Evolutionary conservation across 1,140 invertebrate species (phyloP).

Genomic region (Brachionus koreanus): DNA sequence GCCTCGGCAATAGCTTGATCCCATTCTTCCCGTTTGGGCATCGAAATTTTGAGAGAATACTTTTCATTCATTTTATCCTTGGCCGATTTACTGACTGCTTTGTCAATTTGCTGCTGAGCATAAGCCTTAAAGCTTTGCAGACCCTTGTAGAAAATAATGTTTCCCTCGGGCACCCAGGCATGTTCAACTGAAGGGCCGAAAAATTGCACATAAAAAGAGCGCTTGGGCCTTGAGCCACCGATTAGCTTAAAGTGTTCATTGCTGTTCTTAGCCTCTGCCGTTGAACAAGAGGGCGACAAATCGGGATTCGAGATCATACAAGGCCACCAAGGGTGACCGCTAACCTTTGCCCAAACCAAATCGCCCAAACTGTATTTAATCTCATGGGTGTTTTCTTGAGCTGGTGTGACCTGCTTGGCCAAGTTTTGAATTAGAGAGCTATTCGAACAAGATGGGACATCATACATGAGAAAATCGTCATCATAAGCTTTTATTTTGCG

Average conservation of each 20-base stretch:
- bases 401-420: not conserved
- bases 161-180: not conserved
- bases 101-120: conserved; percentile 17
- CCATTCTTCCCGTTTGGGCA: not conserved
- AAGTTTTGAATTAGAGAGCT: conserved; percentile 15
- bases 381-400: not conserved
- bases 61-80: conserved; percentile 23
- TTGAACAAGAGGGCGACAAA: not conserved
- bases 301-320: conserved; percentile 31
- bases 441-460: not conserved
- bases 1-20: conserved; percentile 17
- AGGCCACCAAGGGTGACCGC: conserved; percentile 44
- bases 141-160: not conserved
- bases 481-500: conserved; percentile 27
- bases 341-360: conserved; percentile 34
- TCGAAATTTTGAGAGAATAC: not conserved
- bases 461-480: conserved; percentile 35
- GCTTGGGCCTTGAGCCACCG: not conserved
- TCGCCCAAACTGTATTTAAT: not conserved
- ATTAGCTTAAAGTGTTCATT: not conserved
- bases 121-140: not conserved
- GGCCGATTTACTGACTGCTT: not conserved
- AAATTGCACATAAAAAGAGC: conserved; percentile 17
- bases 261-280: not conserved
- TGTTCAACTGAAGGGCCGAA: conserved; percentile 14